Percentiles rank a stretch among this genome's conserved stretches.
Conservation (phyloP, 92 coral and sea anemone species). For the Palythoa heliodiscus region DNA sequence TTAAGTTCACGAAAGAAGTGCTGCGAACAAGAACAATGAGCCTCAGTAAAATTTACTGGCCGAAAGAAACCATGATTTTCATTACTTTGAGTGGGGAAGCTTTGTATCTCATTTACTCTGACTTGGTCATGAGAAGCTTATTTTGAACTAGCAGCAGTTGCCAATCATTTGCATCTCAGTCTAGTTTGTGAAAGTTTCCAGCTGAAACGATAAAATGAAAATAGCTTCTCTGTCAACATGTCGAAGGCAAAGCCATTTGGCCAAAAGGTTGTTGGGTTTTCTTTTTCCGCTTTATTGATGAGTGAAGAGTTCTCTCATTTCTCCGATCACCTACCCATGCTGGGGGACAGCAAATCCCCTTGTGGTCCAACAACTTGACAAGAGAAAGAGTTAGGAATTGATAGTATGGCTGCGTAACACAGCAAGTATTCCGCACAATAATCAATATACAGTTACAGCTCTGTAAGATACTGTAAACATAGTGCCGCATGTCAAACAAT, state of each 20-base stretch:
- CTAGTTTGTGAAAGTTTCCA: too few species aligned
- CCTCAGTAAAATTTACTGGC: too few species aligned
- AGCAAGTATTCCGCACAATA: not conserved
- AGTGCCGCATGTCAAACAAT: slow-evolving; percentile 11
- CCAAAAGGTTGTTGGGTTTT: too few species aligned
- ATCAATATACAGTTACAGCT: slow-evolving; percentile 22
- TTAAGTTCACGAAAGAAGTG: too few species aligned
- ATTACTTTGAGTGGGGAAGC: too few species aligned
- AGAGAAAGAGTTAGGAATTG: not conserved
- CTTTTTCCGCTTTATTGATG: not conserved
- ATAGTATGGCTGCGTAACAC: slow-evolving; percentile 1
- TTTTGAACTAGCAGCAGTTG: too few species aligned
- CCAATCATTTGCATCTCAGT: too few species aligned
- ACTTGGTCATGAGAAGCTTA: too few species aligned
- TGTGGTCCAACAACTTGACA: slow-evolving; percentile 14
- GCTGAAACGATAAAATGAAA: too few species aligned
- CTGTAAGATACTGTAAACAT: slow-evolving; percentile 18
- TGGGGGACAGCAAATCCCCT: slow-evolving; percentile 10
- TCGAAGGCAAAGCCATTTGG: not conserved
- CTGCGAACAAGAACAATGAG: too few species aligned
- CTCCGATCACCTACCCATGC: not conserved
- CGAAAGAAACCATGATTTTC: too few species aligned
- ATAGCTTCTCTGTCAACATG: not conserved
- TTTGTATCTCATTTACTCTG: too few species aligned
- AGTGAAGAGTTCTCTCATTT: not conserved